Conservation (phyloP, 2,888 invertebrate species). For the Lobophora halterata region DNA sequence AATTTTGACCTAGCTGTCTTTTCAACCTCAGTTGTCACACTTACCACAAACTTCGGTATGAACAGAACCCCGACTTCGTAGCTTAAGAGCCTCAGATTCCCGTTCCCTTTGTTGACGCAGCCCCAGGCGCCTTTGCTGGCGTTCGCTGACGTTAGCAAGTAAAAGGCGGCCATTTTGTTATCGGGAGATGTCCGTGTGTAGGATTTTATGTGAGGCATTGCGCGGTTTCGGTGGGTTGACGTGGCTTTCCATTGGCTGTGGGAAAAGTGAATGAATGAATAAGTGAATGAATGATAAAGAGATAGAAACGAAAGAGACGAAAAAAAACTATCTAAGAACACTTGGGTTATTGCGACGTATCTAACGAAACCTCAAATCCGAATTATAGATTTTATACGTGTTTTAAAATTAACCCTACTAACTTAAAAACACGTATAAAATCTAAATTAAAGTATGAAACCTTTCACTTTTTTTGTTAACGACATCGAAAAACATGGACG, state of each 20-base stretch:
- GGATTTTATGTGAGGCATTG: constrained; percentile 97
- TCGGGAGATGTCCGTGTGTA: constrained; percentile 90
- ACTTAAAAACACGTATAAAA: too few species aligned
- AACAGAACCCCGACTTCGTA: constrained; percentile 96
- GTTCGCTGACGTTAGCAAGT: constrained; percentile 95
- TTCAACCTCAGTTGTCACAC: constrained; percentile 41
- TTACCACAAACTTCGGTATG: constrained; percentile 90
- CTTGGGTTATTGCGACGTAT: too few species aligned
- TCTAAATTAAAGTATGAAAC: too few species aligned
- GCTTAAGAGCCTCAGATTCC: constrained; percentile 86
- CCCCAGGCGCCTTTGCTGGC: constrained; percentile 79
- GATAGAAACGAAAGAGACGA: too few species aligned
- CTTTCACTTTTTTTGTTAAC: too few species aligned
- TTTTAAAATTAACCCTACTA: too few species aligned
- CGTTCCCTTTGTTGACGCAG: constrained; percentile 79
- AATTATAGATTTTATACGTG: too few species aligned
- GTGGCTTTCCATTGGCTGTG: constrained; percentile 92
- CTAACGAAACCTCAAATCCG: too few species aligned
- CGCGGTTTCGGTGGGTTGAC: constrained; percentile 84
- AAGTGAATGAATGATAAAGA: too few species aligned
- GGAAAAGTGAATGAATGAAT: too few species aligned
- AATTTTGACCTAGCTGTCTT: background rate
- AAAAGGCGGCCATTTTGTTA: constrained; percentile 86
- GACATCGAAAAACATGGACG: too few species aligned
- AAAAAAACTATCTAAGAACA: too few species aligned